Evolutionary conservation across 2,113 vertebrate species (phyloP).

Genomic region (Phaethornis superciliosus): DNA sequence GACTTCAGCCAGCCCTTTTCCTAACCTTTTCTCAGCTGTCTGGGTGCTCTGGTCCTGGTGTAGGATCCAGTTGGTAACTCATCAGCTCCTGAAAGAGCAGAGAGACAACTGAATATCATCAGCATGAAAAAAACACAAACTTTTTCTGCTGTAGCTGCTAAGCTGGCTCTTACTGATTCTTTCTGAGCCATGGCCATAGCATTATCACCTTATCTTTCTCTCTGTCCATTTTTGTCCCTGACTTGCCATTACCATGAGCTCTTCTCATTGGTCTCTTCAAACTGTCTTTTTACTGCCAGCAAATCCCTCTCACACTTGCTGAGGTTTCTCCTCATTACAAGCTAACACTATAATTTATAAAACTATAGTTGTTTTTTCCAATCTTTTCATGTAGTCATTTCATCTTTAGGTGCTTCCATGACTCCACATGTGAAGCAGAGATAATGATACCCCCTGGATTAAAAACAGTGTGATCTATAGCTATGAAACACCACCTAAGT

Average conservation of each 20-base stretch:
- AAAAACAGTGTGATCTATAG: conserved; percentile 9
- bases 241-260: background rate
- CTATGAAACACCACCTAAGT: conserved; percentile 29
- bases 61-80: background rate
- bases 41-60: background rate
- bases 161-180: background rate
- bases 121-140: background rate
- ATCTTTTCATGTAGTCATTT: background rate
- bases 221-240: background rate
- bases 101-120: background rate
- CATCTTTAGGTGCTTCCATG: conserved; percentile 8
- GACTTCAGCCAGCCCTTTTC: background rate
- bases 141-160: background rate
- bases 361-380: background rate
- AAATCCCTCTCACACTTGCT: background rate
- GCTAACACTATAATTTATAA: background rate
- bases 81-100: background rate
- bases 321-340: background rate
- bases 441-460: conserved; percentile 39
- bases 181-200: background rate
- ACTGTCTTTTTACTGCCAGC: background rate
- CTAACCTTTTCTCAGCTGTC: background rate
- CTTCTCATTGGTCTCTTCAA: background rate
- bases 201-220: background rate
- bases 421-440: conserved; percentile 31